phyloP scores from a whole-genome alignment of 1,140 invertebrate species.

The Cotesia vestalis region DNA sequence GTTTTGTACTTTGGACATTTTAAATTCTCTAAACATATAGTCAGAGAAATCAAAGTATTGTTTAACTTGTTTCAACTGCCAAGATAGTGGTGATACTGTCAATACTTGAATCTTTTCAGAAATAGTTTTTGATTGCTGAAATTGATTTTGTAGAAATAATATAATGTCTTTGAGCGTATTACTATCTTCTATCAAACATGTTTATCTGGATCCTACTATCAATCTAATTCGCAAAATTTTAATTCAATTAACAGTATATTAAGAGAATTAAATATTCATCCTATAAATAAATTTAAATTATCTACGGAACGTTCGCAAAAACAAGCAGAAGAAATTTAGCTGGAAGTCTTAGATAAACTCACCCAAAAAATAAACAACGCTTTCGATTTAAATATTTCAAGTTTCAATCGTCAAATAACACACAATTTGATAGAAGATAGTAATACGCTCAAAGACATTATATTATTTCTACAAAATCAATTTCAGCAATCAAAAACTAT shows the following conservation, averaged over 20 bases:
- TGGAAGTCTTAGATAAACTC: constrained; percentile 9
- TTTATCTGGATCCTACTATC: no score
- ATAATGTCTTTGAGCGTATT: not conserved
- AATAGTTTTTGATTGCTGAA: constrained; percentile 8
- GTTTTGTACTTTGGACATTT: no score
- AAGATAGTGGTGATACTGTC: constrained; percentile 14
- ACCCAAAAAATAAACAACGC: constrained; percentile 4
- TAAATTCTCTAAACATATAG: no score
- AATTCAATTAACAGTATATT: no score
- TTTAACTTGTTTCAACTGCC: not conserved
- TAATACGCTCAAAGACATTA: not conserved
- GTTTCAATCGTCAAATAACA: not conserved
- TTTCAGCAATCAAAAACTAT: constrained; percentile 8
- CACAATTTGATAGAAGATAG: constrained; percentile 7
- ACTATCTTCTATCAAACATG: not conserved
- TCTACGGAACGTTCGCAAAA: constrained; percentile 8
- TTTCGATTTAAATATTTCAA: not conserved
- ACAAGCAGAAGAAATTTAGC: constrained; percentile 1
- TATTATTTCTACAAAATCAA: constrained; percentile 3
- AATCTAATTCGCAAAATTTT: no score
- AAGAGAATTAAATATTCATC: no score
- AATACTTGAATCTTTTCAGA: constrained; percentile 18
- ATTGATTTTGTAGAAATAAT: constrained; percentile 3
- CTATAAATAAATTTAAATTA: not conserved
- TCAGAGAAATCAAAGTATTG: no score